Base-by-base conservation (phyloP, 2,797 vertebrate species). In the Danio kyathit region DNA sequence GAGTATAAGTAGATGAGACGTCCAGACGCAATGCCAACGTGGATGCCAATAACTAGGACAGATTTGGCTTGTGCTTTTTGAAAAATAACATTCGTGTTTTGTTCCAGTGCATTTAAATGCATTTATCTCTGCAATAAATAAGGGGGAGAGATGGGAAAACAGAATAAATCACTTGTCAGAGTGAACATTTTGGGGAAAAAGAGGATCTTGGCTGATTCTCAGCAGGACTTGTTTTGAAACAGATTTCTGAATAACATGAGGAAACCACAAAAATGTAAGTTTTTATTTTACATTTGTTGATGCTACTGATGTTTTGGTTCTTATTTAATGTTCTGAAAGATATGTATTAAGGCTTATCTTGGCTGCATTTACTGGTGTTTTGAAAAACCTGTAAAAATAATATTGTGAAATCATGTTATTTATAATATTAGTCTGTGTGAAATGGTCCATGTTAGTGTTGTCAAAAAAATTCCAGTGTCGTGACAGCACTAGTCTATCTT, bases 181-280 rank as follows among this genome's bases (percentile, higher is more conserved):
- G 72, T 46, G 16, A 38, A 60, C 59, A 48, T 56, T 76, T 66
- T 54, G 56, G 72, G 43, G 74, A 64, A 43, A 61, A 46, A 64
- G 43, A 41, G 49, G 17, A 71, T 54, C 17, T 29, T 67, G 71
- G 46, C 60, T 65, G 70, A 21, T 54, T 40, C 70, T 59, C 41
- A 44, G 16, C 16, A 6, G 10, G 38, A 40, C 29, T 54, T 71
- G 21, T 29, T 19, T 8, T 40, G 11, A 11, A 16, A n/a, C 60
- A 60, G 60, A 60, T 49, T 40, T 43, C 29, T 17, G 60, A 70
- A 51, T 19, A 71, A 60, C 77, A 71, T 79, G 66, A 79, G 56
- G 11, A 0, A 49, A 56, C 38, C 12, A 54, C 38, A 19, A 71
- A 2, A 10, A 38, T 7, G 16, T 40, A 12, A 56, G 49, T 56